Percentiles rank a stretch among this genome's conserved stretches.
Evolutionary conservation across 2,797 vertebrate genomes (phyloP).

Genomic region (Molossus alvarezi): DNA sequence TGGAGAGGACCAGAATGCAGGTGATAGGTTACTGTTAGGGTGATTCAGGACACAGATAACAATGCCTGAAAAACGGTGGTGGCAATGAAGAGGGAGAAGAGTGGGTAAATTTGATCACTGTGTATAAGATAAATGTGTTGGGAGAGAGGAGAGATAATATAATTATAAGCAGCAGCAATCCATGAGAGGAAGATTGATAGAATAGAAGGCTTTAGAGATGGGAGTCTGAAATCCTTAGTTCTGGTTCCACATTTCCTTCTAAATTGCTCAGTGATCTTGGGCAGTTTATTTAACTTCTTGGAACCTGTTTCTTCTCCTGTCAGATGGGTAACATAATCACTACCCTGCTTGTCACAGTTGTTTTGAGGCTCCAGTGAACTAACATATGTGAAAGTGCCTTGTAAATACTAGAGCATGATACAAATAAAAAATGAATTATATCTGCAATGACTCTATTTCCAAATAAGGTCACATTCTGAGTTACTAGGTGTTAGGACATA

Average conservation of each 20-base stretch:
- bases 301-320: constrained; percentile 18
- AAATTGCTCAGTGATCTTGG: neutral
- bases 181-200: neutral
- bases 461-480: constrained; percentile 27
- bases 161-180: neutral
- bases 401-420: neutral
- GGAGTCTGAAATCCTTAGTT: neutral
- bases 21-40: neutral
- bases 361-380: neutral
- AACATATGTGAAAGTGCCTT: neutral
- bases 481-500: neutral
- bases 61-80: neutral
- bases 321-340: neutral
- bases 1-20: neutral
- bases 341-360: neutral
- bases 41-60: neutral
- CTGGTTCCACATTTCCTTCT: neutral
- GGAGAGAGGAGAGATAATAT: neutral
- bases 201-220: neutral
- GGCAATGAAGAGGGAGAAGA: neutral
- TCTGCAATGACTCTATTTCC: neutral
- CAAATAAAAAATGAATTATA: constrained; percentile 6
- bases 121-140: neutral
- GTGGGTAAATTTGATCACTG: neutral
- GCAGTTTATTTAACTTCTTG: constrained; percentile 13